These are phyloP conservation scores for Pyralis farinalis DNA, from an alignment of 2,888 invertebrate species.

Conservation along the genomic window DNA sequence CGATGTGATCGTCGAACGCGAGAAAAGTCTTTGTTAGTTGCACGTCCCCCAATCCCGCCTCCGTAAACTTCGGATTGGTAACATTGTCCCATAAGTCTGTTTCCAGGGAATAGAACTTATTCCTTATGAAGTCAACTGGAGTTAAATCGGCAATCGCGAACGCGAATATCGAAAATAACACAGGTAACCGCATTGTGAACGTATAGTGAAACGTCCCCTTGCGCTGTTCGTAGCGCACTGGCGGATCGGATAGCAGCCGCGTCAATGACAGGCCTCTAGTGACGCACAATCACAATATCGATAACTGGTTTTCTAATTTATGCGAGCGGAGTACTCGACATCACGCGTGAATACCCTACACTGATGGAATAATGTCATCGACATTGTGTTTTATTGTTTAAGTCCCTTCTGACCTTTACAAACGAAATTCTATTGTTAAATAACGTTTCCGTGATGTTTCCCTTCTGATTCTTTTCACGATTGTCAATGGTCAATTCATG, in stretches of 20 bases:
- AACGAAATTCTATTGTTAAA: constrained; percentile 22
- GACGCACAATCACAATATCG: constrained; percentile 24
- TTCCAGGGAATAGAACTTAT: constrained; percentile 81
- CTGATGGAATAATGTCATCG: constrained; percentile 7
- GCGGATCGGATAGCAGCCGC: constrained; percentile 46
- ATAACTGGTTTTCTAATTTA: background rate
- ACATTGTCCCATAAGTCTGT: constrained; percentile 70
- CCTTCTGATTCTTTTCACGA: constrained; percentile 10
- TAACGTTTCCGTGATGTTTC: constrained; percentile 18
- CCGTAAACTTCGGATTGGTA: constrained; percentile 55
- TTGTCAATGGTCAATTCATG: constrained; percentile 17
- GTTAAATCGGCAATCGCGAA: constrained; percentile 49
- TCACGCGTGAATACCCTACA: background rate
- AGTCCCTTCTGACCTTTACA: constrained; percentile 14
- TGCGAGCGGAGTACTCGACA: background rate
- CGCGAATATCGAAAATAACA: constrained; percentile 52
- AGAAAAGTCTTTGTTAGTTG: constrained; percentile 81
- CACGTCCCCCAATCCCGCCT: constrained; percentile 69
- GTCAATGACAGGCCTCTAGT: constrained; percentile 49
- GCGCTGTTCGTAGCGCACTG: constrained; percentile 54
- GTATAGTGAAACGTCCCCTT: constrained; percentile 35
- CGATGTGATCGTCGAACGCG: constrained; percentile 74
- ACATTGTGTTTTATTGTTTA: constrained; percentile 2
- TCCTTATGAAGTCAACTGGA: constrained; percentile 81
- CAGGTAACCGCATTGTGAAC: constrained; percentile 52